A percentile compares a stretch with the other conserved stretches of the same genome.
Conservation (phyloP, 2,888 invertebrate genomes). For the Eueremaeus valkanovi region DNA sequence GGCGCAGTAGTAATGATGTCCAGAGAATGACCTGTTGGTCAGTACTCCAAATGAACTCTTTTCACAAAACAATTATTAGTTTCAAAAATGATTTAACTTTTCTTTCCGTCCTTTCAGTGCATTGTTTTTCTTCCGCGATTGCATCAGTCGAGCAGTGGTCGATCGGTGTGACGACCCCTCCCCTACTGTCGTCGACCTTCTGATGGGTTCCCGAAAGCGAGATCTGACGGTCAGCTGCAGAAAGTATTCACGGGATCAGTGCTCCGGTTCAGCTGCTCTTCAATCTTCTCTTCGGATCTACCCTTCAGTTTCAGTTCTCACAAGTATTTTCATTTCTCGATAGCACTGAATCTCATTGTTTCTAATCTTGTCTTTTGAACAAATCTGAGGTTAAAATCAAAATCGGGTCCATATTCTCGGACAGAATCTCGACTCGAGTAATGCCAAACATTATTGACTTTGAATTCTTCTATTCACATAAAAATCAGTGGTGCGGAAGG, state of each 20-base stretch:
- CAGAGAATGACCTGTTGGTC: constrained; percentile 43
- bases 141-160: constrained; percentile 42
- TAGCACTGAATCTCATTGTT: no score
- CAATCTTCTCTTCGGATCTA: no score
- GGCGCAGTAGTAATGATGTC: constrained; percentile 39
- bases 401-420: no score
- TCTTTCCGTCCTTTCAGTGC: constrained; percentile 36
- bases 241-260: constrained; percentile 39
- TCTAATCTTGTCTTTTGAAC: no score
- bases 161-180: constrained; percentile 40
- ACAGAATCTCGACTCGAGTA: no score
- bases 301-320: constrained; percentile 10
- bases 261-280: constrained; percentile 28
- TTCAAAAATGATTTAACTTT: background rate
- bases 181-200: constrained; percentile 37
- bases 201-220: constrained; percentile 41
- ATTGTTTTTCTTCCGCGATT: constrained; percentile 41
- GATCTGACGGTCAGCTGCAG: constrained; percentile 40
- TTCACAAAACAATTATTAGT: background rate
- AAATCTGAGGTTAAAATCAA: no score
- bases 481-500: no score
- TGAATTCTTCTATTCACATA: no score
- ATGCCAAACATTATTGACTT: no score
- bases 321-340: background rate
- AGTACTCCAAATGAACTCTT: background rate